Conservation (phyloP, 2,113 vertebrate genomes). For the Gymnarchus niloticus region DNA sequence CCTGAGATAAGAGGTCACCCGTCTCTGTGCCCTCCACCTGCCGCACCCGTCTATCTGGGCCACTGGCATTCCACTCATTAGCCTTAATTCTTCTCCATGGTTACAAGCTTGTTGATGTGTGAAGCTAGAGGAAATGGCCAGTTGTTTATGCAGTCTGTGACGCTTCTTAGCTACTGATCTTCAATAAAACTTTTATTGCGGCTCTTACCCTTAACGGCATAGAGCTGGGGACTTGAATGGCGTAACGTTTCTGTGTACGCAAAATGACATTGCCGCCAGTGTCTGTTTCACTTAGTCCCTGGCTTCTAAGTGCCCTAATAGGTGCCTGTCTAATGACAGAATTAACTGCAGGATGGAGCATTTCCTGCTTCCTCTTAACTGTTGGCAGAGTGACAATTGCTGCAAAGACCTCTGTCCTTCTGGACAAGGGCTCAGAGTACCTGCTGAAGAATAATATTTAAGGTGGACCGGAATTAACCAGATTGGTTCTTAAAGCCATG, state of each 20-base stretch:
- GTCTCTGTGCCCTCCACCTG: neutral
- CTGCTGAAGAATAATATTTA: neutral
- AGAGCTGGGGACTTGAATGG: neutral
- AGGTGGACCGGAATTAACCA: neutral
- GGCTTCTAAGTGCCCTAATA: neutral
- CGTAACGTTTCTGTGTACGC: neutral
- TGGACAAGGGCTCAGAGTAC: neutral
- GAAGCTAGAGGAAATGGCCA: slow-evolving; percentile 10
- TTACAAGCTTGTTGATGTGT: slow-evolving; percentile 13
- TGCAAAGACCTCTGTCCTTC: neutral
- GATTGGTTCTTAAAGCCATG: neutral
- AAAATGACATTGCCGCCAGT: neutral
- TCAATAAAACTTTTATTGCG: neutral
- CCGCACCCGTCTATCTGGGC: neutral
- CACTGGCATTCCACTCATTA: neutral
- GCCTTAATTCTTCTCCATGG: slow-evolving; percentile 3
- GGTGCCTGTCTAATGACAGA: neutral
- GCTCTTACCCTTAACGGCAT: neutral
- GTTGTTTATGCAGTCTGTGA: slow-evolving; percentile 1
- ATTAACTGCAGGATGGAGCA: neutral
- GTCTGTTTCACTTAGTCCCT: neutral
- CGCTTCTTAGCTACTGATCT: neutral
- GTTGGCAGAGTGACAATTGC: neutral
- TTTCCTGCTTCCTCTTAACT: slow-evolving; percentile 11
- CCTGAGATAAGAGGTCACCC: neutral